Conservation (phyloP, 2,888 invertebrate genomes). For the Linnaemya tessellans region DNA sequence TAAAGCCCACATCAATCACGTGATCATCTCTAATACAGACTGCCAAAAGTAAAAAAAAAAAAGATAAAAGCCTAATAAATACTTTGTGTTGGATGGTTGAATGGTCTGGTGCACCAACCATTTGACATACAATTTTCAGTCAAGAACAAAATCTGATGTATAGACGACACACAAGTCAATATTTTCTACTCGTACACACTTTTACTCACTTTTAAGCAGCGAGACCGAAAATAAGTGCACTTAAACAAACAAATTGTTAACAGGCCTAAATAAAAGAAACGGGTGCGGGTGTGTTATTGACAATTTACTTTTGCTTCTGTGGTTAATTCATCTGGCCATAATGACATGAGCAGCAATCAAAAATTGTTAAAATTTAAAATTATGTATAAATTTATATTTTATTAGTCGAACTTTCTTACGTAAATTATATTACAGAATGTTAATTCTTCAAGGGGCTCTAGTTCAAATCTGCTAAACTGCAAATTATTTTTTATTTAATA, state of each 20-base stretch:
- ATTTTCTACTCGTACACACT: background rate
- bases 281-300: no score
- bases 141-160: background rate
- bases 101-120: slow-evolving; percentile 18
- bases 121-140: background rate
- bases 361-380: no score
- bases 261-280: background rate
- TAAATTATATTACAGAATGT: no score
- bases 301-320: no score
- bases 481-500: no score
- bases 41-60: no score
- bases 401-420: no score
- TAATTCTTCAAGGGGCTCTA: no score
- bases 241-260: background rate
- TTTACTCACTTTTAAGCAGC: background rate
- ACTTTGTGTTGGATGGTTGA: slow-evolving; percentile 12
- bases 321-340: no score
- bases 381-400: no score
- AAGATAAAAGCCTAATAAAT: background rate
- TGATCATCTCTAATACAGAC: slow-evolving; percentile 6
- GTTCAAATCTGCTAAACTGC: no score
- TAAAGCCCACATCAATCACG: background rate
- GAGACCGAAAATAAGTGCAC: background rate
- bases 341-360: no score
- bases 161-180: background rate